phyloP scores from a whole-genome alignment of 2,113 vertebrate species.

The Orycteropus afer region DNA sequence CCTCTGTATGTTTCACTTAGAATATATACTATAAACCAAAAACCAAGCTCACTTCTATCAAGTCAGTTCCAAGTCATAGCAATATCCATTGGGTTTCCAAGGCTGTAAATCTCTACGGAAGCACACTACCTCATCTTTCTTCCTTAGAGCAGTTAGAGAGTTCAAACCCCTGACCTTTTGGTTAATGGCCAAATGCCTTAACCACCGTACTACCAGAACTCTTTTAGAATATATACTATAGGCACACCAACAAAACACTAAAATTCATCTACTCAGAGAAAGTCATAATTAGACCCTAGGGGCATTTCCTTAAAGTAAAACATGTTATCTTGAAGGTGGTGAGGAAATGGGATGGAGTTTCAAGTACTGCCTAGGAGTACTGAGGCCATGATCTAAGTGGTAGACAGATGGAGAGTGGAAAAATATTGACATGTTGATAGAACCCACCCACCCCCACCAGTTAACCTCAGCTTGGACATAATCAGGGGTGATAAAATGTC shows the following conservation, averaged over 20 bases:
- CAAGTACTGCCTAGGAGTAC: rapidly evolving
- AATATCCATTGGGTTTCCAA: no score
- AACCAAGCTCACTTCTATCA: no score
- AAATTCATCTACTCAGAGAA: background rate
- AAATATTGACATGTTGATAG: background rate
- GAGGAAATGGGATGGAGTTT: background rate
- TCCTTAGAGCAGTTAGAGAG: no score
- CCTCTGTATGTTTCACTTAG: background rate
- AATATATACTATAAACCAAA: background rate
- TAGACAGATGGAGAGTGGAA: background rate
- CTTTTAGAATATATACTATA: background rate
- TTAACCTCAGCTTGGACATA: background rate
- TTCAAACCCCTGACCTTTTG: no score
- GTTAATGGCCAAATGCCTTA: no score
- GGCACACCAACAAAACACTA: background rate
- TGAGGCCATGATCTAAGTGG: background rate
- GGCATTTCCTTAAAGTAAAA: background rate
- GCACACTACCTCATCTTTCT: no score
- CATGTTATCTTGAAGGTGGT: background rate
- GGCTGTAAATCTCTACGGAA: no score
- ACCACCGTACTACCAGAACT: no score
- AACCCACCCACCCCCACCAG: no score
- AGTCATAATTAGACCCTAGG: background rate
- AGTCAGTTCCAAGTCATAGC: no score
- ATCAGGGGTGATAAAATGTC: background rate